Evolutionary conservation across 2,113 vertebrate genomes (phyloP).

Genomic region (Macrotus californicus): DNA sequence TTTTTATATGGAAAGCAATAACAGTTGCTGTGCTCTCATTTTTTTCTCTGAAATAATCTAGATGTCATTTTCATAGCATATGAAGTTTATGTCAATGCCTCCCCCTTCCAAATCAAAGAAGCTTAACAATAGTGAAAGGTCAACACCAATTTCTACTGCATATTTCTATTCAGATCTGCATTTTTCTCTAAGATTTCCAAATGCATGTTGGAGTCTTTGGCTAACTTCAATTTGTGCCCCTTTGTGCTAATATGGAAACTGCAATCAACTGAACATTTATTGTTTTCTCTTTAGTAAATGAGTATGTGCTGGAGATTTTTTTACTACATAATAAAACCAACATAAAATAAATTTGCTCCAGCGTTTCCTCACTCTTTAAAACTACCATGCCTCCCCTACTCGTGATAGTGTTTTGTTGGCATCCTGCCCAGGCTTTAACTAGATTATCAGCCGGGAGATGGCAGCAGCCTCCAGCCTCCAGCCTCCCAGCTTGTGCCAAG

Average conservation of each 20-base stretch:
- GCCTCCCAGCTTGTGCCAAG: neutral
- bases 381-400: neutral
- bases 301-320: slow-evolving; percentile 34
- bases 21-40: too few species aligned
- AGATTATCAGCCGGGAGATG: neutral
- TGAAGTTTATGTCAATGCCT: neutral
- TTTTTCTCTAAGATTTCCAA: neutral
- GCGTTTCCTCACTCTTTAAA: neutral
- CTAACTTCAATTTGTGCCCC: neutral
- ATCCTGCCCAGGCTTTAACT: neutral
- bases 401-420: neutral
- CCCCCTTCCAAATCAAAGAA: neutral
- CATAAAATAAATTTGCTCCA: slow-evolving; percentile 24
- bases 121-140: neutral
- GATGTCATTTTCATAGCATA: neutral
- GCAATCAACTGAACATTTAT: neutral
- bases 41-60: neutral
- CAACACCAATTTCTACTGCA: neutral
- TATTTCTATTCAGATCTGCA: neutral
- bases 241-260: neutral
- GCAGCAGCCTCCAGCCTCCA: neutral
- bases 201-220: neutral
- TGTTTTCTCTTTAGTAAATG: slow-evolving; percentile 52
- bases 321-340: slow-evolving; percentile 23
- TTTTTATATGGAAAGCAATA: neutral